Evolutionary conservation across 2,113 vertebrate species (phyloP), one percentile per base, ranked within the genome.

Genomic region (Lepidothrix coronata): DNA sequence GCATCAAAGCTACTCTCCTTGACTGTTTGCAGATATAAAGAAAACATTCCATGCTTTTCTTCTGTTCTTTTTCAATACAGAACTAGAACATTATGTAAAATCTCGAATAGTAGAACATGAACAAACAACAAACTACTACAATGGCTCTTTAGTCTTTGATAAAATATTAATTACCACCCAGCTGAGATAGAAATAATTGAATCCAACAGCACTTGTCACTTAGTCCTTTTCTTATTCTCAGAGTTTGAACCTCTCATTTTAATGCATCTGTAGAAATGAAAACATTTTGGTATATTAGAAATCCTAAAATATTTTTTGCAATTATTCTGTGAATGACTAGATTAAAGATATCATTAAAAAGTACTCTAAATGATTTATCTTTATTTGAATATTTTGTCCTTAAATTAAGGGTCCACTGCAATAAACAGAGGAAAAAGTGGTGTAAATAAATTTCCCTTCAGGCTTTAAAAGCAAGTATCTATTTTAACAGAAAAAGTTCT

Each of bases 381-480:
- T 86, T 90, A 70, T 68, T 86, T 86, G 21, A 92, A 67, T 88
- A 70, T 86, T 93, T 93, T 90, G 22, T 77, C 88, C 72, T 70
- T 67, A 66, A 85, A 23, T 75, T 58, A 59, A 58, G 58, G 12
- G 27, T 63, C 63, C 35, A 25, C 48, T 63, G 43, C 39, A 87
- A 67, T 63, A 88, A 86, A 30, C n/a, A 85, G 46, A 70, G 15
- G 37, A 30, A 74, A 85, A 91, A 66, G 6, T 67, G 9, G 13
- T 92, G 35, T 55, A 87, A 84, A 71, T 61, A 66, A 59, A 62
- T 76, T 86, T 67, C 8, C 12, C 35, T 65, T 65, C 0, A 0
- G 84, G n/a, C 2, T 85, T 86, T 67, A 33, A 15, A n/a, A 70
- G 35, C 7, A 90, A 46, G 59, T 78, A 85, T 94, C 66, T 72